Evolutionary conservation across 2,113 vertebrate genomes (phyloP).

Genomic region (Cercocebus atys): DNA sequence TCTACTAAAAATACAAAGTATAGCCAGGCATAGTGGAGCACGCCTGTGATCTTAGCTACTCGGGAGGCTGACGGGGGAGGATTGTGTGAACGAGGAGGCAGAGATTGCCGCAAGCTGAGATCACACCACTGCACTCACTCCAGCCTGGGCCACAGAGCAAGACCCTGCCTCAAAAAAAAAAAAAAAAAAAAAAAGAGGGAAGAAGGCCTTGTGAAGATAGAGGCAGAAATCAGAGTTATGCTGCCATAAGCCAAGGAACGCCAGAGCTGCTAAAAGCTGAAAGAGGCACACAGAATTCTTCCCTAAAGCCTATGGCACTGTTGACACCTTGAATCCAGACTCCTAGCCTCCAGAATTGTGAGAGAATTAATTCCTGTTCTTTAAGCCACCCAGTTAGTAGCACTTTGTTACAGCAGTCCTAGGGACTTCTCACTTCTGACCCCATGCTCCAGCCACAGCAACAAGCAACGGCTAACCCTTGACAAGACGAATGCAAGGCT

Average conservation of each 20-base stretch:
- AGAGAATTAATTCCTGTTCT: background rate
- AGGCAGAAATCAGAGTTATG: background rate
- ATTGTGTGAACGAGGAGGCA: background rate
- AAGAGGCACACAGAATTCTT: background rate
- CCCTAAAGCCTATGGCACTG: background rate
- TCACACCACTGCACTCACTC: background rate
- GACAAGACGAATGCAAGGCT: background rate
- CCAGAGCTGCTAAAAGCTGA: background rate
- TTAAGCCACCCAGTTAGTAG: background rate
- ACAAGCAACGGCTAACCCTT: background rate
- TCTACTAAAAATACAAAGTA: background rate
- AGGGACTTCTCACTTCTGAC: background rate
- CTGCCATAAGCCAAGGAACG: background rate
- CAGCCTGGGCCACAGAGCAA: background rate
- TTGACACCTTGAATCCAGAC: background rate
- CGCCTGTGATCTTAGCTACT: background rate
- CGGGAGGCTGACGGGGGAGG: background rate
- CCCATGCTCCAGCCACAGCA: background rate
- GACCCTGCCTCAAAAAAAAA: background rate
- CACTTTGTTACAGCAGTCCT: background rate
- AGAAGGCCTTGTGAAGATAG: background rate
- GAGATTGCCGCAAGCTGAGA: background rate
- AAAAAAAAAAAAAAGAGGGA: background rate
- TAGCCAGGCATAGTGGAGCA: background rate
- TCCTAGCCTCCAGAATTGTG: background rate